Evolutionary conservation across 1,140 invertebrate species (phyloP).

Genomic region (Pogonus chalceus): DNA sequence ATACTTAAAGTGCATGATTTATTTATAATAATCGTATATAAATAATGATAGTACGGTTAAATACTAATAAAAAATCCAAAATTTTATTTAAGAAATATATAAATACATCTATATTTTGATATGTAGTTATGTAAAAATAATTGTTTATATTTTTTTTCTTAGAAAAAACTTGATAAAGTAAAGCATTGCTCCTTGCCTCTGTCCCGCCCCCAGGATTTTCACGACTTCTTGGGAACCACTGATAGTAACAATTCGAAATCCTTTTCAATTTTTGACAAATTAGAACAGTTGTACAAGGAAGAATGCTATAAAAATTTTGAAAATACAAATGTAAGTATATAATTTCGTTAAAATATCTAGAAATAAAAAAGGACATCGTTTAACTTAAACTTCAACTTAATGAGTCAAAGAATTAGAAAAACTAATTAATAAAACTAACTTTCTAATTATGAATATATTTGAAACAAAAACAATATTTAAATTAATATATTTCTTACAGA

Average conservation of each 20-base stretch:
- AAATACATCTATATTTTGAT: neutral
- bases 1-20: conserved; percentile 34
- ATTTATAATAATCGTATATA: conserved; percentile 29
- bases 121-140: neutral
- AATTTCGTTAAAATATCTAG: neutral
- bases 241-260: neutral
- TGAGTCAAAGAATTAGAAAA: too few relatives aligned
- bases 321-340: conserved; percentile 18
- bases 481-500: conserved; percentile 34
- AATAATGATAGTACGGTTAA: too few relatives aligned
- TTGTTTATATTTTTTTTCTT: conserved; percentile 14
- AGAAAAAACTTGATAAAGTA: conserved; percentile 31
- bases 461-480: conserved; percentile 8
- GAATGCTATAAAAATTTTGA: conserved; percentile 24
- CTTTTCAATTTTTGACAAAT: conserved; percentile 21
- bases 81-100: neutral
- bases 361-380: conserved; percentile 4
- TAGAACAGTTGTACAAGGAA: conserved; percentile 28
- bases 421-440: neutral
- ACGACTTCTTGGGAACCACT: neutral
- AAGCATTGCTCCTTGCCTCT: conserved; percentile 29
- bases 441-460: conserved; percentile 8
- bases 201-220: conserved; percentile 22
- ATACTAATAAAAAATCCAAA: neutral
- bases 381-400: conserved; percentile 11